These are phyloP conservation scores for Uropsilus gracilis DNA, from an alignment of 2,113 vertebrate genomes.

Conservation along the genomic window DNA sequence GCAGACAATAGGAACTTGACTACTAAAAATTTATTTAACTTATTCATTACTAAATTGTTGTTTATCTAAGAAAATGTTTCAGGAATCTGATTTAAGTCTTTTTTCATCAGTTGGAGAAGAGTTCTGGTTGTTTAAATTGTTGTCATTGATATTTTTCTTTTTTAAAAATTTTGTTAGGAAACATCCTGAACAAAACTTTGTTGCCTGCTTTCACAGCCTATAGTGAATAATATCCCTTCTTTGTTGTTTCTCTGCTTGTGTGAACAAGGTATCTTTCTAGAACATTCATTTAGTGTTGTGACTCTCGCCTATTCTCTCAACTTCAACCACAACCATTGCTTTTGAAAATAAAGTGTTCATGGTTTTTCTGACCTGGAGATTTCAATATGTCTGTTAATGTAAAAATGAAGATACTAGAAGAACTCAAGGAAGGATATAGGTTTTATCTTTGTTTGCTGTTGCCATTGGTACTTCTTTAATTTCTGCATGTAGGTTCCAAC, in stretches of 20 bases:
- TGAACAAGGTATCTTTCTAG: neutral
- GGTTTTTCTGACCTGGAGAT: neutral
- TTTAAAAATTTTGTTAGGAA: neutral
- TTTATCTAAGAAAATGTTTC: neutral
- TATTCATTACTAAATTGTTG: neutral
- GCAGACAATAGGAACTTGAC: neutral
- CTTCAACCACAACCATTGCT: neutral
- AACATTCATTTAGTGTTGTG: neutral
- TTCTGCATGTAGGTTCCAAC: neutral
- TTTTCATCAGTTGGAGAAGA: neutral
- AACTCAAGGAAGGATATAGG: neutral
- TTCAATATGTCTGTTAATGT: neutral
- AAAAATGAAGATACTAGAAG: neutral
- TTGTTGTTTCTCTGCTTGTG: neutral
- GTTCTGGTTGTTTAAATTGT: neutral
- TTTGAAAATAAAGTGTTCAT: neutral
- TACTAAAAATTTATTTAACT: neutral
- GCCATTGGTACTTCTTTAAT: neutral
- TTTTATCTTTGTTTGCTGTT: neutral
- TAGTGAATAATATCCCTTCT: neutral
- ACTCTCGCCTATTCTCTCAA: neutral
- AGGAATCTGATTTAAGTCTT: neutral
- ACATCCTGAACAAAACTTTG: neutral
- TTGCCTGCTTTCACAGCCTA: neutral
- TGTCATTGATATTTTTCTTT: neutral